Evolutionary conservation across 2,797 vertebrate species (phyloP).

Genomic region (Poeciliopsis gracilis): DNA sequence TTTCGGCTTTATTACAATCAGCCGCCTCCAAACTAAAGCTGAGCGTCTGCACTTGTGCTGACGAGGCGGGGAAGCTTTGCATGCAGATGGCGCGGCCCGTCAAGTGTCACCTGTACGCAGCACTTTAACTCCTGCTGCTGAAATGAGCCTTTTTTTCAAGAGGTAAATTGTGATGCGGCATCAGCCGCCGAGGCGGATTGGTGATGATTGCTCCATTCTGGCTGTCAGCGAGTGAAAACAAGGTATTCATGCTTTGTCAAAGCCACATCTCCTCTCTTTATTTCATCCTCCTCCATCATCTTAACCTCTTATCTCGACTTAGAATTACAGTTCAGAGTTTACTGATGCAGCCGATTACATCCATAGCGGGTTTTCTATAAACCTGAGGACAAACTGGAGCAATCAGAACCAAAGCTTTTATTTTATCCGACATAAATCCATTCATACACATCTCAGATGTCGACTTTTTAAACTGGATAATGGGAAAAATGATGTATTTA

Average conservation of each 20-base stretch:
- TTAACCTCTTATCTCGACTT: slow-evolving; percentile 51
- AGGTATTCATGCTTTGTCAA: slow-evolving; percentile 76
- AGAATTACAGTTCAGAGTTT: slow-evolving; percentile 49
- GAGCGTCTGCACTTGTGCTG: slow-evolving; percentile 11
- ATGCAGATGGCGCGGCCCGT: slow-evolving; percentile 75
- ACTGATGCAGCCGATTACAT: slow-evolving; percentile 22
- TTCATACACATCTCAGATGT: background rate
- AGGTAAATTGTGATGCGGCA: slow-evolving; percentile 66
- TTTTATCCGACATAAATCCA: background rate
- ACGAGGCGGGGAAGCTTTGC: slow-evolving; percentile 68
- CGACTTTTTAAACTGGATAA: background rate
- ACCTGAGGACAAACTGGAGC: background rate
- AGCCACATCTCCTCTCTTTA: slow-evolving; percentile 49
- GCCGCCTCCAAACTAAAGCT: slow-evolving; percentile 18
- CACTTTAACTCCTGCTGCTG: slow-evolving; percentile 67
- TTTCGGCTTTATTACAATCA: slow-evolving; percentile 21
- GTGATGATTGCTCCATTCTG: slow-evolving; percentile 79
- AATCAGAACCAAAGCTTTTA: background rate
- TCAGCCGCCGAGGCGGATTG: slow-evolving; percentile 73
- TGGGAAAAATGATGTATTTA: background rate
- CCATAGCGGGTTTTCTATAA: background rate
- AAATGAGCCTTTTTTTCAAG: slow-evolving; percentile 64
- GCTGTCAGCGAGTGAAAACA: slow-evolving; percentile 65
- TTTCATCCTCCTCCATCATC: slow-evolving; percentile 24
- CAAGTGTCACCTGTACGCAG: slow-evolving; percentile 79